phyloP scores from a whole-genome alignment of 2,888 invertebrate species.

The Dynastes grantii region DNA sequence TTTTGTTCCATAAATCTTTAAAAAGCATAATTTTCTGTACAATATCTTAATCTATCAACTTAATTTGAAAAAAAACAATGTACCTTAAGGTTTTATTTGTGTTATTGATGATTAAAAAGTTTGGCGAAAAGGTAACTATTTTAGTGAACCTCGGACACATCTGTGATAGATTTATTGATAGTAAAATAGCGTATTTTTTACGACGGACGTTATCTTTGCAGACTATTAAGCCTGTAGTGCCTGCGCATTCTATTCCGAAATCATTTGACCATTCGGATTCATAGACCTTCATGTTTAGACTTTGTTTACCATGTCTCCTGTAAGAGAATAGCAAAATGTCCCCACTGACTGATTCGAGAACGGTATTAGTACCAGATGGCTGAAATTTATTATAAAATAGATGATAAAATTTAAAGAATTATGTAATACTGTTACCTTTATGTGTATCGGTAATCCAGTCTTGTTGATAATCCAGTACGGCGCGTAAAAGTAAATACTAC shows the following conservation, averaged over 20 bases:
- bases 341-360: conserved; percentile 74
- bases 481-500: conserved; percentile 81
- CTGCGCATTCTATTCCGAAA: conserved; percentile 79
- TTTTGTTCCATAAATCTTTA: conserved; percentile 88
- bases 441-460: conserved; percentile 86
- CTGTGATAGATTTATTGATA: conserved; percentile 79
- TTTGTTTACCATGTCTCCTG: conserved; percentile 72
- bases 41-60: background rate
- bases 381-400: conserved; percentile 61
- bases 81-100: conserved; percentile 73
- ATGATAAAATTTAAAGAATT: background rate
- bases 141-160: conserved; percentile 84
- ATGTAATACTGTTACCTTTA: conserved; percentile 74
- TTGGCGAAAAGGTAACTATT: conserved; percentile 85
- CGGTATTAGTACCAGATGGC: conserved; percentile 77
- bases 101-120: conserved; percentile 84
- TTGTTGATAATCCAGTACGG: conserved; percentile 94
- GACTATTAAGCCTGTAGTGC: conserved; percentile 83
- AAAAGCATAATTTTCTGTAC: background rate
- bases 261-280: conserved; percentile 79
- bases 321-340: conserved; percentile 83
- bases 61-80: background rate
- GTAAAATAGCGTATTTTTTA: conserved; percentile 81
- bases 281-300: conserved; percentile 74
- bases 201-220: conserved; percentile 82